Conservation (phyloP, 2,113 vertebrate genomes). For the Cyphomyrus plagiostoma region DNA sequence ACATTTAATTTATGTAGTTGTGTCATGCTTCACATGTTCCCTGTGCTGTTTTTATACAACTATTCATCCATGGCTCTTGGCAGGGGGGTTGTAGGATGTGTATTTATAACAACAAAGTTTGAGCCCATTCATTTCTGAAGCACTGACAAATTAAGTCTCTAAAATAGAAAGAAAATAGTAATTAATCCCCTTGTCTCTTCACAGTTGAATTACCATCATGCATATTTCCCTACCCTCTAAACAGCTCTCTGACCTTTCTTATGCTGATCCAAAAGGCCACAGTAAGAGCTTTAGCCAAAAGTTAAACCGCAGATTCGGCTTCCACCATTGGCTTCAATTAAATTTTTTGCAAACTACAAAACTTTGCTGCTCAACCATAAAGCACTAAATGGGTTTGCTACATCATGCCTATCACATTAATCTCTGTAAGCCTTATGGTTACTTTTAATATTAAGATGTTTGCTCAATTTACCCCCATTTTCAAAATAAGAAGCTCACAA, state of each 20-base stretch:
- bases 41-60: neutral
- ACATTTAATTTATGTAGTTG: neutral
- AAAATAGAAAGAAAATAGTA: neutral
- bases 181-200: neutral
- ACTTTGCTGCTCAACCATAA: slow-evolving; percentile 5
- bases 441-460: neutral
- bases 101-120: neutral
- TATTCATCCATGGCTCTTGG: neutral
- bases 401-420: slow-evolving; percentile 2
- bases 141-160: neutral
- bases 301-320: neutral
- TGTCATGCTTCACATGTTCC: neutral
- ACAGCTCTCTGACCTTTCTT: neutral
- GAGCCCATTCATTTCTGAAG: neutral
- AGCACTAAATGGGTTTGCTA: neutral
- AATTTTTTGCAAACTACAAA: slow-evolving; percentile 1
- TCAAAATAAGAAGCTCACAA: neutral
- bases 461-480: neutral
- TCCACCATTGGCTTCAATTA: neutral
- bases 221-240: neutral
- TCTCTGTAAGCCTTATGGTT: neutral
- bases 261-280: neutral
- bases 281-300: neutral
- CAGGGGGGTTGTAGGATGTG: neutral
- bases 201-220: slow-evolving; percentile 1